phyloP scores from a whole-genome alignment of 2,113 vertebrate species.

The Pimephales promelas region DNA sequence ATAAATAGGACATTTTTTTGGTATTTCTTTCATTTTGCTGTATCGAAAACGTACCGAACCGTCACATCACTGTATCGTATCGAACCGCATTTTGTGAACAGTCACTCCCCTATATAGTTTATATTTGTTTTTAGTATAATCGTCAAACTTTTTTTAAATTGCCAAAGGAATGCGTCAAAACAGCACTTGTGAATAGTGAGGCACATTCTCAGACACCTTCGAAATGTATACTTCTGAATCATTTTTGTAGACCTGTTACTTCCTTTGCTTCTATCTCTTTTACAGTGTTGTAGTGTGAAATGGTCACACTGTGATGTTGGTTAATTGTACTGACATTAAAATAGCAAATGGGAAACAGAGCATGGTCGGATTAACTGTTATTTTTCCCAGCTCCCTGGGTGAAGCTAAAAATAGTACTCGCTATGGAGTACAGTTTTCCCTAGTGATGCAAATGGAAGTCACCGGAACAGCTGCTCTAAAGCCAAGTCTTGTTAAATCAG shows the following conservation, averaged over 20 bases:
- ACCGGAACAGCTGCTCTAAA: constrained; percentile 77
- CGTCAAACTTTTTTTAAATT: background rate
- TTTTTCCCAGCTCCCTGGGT: constrained; percentile 63
- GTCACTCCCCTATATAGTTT: background rate
- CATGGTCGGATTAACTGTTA: constrained; percentile 50
- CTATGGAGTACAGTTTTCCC: constrained; percentile 77
- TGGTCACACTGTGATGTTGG: constrained; percentile 65
- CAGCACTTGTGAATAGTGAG: too few species aligned
- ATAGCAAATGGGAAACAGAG: constrained; percentile 66
- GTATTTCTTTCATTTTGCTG: too few species aligned
- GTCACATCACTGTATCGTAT: too few species aligned
- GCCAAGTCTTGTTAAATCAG: constrained; percentile 74
- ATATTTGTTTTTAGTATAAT: background rate
- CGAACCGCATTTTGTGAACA: too few species aligned
- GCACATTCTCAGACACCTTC: background rate
- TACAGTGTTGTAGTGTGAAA: background rate
- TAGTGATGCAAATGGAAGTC: constrained; percentile 70
- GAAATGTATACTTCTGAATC: background rate
- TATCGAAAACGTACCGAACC: too few species aligned
- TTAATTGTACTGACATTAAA: constrained; percentile 70
- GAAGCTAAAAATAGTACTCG: constrained; percentile 73
- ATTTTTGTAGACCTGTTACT: background rate
- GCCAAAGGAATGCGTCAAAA: background rate
- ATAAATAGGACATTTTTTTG: too few species aligned
- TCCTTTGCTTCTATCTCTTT: background rate